Conservation (phyloP, 2,888 invertebrate genomes). For the Amiota mariae region DNA sequence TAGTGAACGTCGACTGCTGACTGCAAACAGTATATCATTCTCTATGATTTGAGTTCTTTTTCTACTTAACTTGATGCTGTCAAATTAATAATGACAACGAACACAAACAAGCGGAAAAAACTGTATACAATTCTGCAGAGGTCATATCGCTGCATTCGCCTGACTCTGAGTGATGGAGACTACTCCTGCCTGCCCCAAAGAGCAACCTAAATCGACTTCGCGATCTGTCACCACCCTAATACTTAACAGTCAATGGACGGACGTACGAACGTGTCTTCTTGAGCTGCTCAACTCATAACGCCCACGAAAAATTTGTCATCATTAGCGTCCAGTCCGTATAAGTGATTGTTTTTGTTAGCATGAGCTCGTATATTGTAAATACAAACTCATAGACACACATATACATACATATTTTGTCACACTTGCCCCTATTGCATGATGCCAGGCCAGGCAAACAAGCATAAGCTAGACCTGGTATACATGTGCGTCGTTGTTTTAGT, state of each 20-base stretch:
- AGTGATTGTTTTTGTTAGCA: conserved; percentile 23
- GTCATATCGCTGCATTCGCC: not conserved
- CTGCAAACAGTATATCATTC: conserved; percentile 62
- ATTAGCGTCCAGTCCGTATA: conserved; percentile 48
- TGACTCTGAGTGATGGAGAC: not conserved
- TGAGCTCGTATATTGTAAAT: not conserved
- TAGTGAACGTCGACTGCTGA: conserved; percentile 47
- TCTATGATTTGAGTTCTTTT: not conserved
- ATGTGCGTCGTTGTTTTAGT: not conserved
- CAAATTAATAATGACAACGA: conserved; percentile 67
- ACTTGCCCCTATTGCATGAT: not conserved
- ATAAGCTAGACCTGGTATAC: not conserved
- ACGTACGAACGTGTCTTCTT: not conserved
- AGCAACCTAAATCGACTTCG: conserved; percentile 12
- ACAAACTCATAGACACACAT: too few species aligned
- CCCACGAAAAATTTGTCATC: conserved; percentile 67
- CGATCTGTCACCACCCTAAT: conserved; percentile 13
- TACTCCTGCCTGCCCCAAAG: not conserved
- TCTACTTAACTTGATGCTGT: conserved; percentile 64
- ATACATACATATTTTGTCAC: too few species aligned
- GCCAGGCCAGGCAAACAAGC: not conserved
- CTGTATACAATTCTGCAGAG: not conserved
- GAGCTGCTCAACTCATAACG: conserved; percentile 54
- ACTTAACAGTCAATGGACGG: conserved; percentile 14
- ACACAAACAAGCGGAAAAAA: conserved; percentile 33